Evolutionary conservation across 2,797 vertebrate species (phyloP).

Genomic region (Phataginus tricuspis): DNA sequence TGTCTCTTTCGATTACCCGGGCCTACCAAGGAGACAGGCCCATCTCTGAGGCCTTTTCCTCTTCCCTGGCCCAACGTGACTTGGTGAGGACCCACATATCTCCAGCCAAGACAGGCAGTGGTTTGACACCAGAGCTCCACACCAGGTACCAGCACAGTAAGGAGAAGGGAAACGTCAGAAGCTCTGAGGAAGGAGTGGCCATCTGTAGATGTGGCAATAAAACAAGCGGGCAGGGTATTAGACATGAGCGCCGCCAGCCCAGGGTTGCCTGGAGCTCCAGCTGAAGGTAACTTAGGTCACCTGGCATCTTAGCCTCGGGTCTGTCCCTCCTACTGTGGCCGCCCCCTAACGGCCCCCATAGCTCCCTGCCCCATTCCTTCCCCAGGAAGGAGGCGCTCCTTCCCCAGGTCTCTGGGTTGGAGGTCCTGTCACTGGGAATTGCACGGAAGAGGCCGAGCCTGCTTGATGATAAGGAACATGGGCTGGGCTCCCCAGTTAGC

Average conservation of each 20-base stretch:
- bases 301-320: neutral
- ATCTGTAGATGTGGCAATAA: neutral
- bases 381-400: neutral
- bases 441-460: neutral
- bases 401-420: neutral
- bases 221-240: neutral
- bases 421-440: accelerated
- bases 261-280: neutral
- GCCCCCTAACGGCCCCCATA: neutral
- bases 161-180: neutral
- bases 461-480: neutral
- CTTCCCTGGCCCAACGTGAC: no score
- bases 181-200: neutral
- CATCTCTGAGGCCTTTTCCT: neutral
- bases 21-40: neutral
- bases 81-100: neutral
- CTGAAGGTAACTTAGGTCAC: neutral
- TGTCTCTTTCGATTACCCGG: neutral
- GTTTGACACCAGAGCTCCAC: neutral
- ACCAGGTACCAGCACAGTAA: neutral
- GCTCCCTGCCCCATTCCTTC: neutral
- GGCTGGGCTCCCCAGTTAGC: neutral
- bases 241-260: neutral
- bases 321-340: no score
- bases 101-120: neutral